phyloP scores from a whole-genome alignment of 2,797 vertebrate genomes.

The Brachyrhaphis roseni region DNA sequence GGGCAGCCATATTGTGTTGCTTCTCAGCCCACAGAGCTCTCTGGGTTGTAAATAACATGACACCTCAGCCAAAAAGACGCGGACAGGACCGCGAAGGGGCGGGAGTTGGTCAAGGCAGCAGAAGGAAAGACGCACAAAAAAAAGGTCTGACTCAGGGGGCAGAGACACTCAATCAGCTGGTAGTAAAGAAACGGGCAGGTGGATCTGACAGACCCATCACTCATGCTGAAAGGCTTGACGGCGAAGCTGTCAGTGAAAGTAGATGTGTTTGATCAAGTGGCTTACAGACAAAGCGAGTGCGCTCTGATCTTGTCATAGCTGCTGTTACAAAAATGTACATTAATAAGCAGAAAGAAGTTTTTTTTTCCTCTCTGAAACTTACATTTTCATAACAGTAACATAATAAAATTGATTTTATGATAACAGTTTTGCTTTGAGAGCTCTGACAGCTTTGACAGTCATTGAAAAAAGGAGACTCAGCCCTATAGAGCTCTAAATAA shows the following conservation, averaged over 20 bases:
- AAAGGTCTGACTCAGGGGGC: constrained; percentile 56
- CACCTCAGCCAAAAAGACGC: constrained; percentile 49
- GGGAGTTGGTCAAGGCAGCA: constrained; percentile 59
- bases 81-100: constrained; percentile 42
- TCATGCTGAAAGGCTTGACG: constrained; percentile 48
- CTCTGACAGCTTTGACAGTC: neutral
- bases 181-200: constrained; percentile 56
- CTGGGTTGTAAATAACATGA: constrained; percentile 71
- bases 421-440: neutral
- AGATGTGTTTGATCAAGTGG: constrained; percentile 57
- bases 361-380: neutral
- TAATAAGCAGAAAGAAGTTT: neutral
- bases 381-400: neutral
- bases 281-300: constrained; percentile 38
- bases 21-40: constrained; percentile 60
- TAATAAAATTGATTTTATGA: neutral
- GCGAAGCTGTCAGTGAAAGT: constrained; percentile 47
- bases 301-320: constrained; percentile 20
- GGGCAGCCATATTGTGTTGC: constrained; percentile 63
- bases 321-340: constrained; percentile 2
- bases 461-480: neutral
- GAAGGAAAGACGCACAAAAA: constrained; percentile 30
- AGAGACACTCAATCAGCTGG: constrained; percentile 54
- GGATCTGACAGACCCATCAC: constrained; percentile 60
- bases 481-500: neutral